Conservation (phyloP, 2,888 invertebrate species). For the Mythimna loreyi region DNA sequence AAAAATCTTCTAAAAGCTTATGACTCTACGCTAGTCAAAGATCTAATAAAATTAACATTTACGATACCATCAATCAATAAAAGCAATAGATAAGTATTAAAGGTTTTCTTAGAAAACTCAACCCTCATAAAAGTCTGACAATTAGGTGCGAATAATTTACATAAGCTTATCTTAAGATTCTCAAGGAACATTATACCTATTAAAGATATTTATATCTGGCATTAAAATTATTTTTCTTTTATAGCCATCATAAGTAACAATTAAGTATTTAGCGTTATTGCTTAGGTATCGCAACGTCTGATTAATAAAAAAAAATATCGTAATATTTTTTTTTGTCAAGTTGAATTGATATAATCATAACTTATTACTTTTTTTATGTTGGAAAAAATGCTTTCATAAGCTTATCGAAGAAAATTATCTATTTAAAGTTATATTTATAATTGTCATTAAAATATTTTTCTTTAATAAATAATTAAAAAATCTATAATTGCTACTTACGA, state of each 20-base stretch:
- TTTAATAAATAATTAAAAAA: too few species aligned
- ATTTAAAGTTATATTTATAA: too few species aligned
- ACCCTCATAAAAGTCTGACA: not conserved
- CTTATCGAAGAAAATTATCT: too few species aligned
- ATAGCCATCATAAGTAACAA: slow-evolving; percentile 11
- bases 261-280: slow-evolving; percentile 46
- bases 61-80: not conserved
- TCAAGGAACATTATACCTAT: not conserved
- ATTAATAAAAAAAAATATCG: slow-evolving; percentile 48
- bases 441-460: too few species aligned
- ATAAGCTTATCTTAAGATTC: not conserved
- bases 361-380: too few species aligned
- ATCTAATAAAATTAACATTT: not conserved
- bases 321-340: too few species aligned
- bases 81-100: slow-evolving; percentile 1
- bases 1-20: not conserved
- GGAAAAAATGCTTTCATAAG: too few species aligned
- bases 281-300: slow-evolving; percentile 25
- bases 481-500: too few species aligned
- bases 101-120: not conserved
- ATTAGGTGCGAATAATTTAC: not conserved
- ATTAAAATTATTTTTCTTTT: not conserved
- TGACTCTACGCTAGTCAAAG: not conserved
- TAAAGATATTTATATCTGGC: not conserved
- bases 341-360: too few species aligned